Percentiles rank a stretch among this genome's conserved stretches.
These are phyloP conservation scores for Acrocephalus arundinaceus DNA, from an alignment of 2,113 vertebrate genomes.

Conservation along the genomic window DNA sequence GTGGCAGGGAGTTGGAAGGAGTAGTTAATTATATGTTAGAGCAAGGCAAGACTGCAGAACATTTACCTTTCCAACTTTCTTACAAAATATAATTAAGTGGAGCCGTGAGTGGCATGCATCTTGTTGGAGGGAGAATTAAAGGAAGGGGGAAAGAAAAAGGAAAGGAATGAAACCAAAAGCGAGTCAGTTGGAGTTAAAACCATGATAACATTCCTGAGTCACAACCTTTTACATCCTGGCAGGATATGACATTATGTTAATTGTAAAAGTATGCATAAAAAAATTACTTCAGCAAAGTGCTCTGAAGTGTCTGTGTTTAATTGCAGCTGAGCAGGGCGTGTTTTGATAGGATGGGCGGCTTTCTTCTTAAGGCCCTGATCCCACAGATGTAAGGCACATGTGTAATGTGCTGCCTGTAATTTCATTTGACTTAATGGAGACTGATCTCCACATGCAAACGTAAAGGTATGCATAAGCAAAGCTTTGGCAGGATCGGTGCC, in stretches of 20 bases:
- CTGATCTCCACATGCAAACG: not conserved
- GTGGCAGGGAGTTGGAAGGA: not conserved
- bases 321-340: not conserved
- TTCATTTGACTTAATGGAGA: not conserved
- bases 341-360: not conserved
- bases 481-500: not conserved
- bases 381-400: slow-evolving; percentile 39
- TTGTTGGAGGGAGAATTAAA: not conserved
- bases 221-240: not conserved
- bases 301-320: slow-evolving; percentile 49
- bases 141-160: not conserved
- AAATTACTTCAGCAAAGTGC: not conserved
- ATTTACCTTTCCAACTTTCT: not conserved
- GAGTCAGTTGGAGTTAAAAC: not conserved
- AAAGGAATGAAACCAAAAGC: not conserved
- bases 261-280: slow-evolving; percentile 54
- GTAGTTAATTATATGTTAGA: not conserved
- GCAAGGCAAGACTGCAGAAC: not conserved
- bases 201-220: slow-evolving; percentile 44
- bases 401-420: not conserved
- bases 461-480: not conserved
- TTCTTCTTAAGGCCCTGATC: not conserved
- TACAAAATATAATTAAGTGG: not conserved
- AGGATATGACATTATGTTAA: slow-evolving; percentile 32
- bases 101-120: not conserved